Evolutionary conservation across 64 coral and sea anemone genomes (phyloP).

Genomic region (Hydrozoanthus tunicans): DNA sequence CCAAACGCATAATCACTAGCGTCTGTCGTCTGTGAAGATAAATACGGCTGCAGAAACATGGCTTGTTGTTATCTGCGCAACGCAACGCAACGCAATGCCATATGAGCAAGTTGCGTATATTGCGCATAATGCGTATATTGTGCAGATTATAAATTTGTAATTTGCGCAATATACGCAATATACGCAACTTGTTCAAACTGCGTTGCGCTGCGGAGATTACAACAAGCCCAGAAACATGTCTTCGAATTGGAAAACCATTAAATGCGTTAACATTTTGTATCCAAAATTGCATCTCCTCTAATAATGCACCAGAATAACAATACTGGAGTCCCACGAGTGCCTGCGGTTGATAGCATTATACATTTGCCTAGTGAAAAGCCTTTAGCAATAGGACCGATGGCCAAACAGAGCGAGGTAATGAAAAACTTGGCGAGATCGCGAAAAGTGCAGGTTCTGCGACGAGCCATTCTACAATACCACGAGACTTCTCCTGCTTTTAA

Average conservation of each 20-base stretch:
- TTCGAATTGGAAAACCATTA: constrained; percentile 66
- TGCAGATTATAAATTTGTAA: too few relatives aligned
- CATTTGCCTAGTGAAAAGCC: constrained; percentile 59
- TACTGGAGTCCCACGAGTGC: constrained; percentile 28
- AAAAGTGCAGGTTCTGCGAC: too few relatives aligned
- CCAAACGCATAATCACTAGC: constrained; percentile 38
- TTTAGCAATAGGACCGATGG: background rate
- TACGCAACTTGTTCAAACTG: too few relatives aligned
- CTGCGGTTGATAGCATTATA: constrained; percentile 49
- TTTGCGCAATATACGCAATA: too few relatives aligned
- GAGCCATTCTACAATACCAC: background rate
- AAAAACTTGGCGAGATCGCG: background rate
- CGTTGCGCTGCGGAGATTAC: too few relatives aligned
- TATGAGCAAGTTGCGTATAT: too few relatives aligned
- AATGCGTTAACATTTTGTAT: constrained; percentile 62
- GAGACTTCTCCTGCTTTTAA: background rate
- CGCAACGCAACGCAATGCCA: too few relatives aligned
- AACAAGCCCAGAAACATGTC: background rate
- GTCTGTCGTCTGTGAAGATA: constrained; percentile 36
- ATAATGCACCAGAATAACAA: constrained; percentile 25
- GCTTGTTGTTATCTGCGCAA: too few relatives aligned
- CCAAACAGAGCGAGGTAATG: background rate
- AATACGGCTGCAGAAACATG: background rate
- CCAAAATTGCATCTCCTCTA: constrained; percentile 62
- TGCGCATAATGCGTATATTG: too few relatives aligned